A percentile compares a stretch with the other conserved stretches of the same genome.
phyloP scores from a whole-genome alignment of 2,797 vertebrate species.

The Clarias pachynema region DNA sequence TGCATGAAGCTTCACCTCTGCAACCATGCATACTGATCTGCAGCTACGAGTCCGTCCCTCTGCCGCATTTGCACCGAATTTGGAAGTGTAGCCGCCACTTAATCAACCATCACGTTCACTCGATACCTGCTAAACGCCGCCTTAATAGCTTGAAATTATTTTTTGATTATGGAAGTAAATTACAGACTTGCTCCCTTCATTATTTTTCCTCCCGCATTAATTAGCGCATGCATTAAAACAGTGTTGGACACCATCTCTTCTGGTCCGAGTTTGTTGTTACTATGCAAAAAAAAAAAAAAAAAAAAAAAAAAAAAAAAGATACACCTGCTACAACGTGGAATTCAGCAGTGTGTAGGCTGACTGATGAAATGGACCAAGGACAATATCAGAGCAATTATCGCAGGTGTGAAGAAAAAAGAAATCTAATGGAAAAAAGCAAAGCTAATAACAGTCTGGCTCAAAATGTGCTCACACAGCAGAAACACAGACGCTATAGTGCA shows the following conservation, averaged over 20 bases:
- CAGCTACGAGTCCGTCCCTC: conserved; percentile 21
- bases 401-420: neutral
- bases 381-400: neutral
- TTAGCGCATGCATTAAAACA: neutral
- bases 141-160: neutral
- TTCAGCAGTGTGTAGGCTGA: neutral
- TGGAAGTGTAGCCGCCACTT: conserved; percentile 41
- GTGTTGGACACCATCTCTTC: neutral
- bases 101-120: conserved; percentile 47
- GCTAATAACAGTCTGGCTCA: neutral
- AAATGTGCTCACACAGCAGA: neutral
- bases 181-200: neutral
- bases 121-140: neutral
- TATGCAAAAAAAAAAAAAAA: neutral
- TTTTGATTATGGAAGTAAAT: neutral
- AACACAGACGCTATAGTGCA: neutral
- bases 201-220: neutral
- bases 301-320: too few relatives aligned
- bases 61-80: conserved; percentile 30
- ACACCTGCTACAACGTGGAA: neutral
- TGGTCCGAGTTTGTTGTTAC: neutral
- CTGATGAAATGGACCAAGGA: neutral
- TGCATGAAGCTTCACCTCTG: conserved; percentile 30
- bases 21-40: conserved; percentile 16
- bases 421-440: neutral